Evolutionary conservation across 2,888 invertebrate species (phyloP).

Genomic region (Esperia sulphurella): DNA sequence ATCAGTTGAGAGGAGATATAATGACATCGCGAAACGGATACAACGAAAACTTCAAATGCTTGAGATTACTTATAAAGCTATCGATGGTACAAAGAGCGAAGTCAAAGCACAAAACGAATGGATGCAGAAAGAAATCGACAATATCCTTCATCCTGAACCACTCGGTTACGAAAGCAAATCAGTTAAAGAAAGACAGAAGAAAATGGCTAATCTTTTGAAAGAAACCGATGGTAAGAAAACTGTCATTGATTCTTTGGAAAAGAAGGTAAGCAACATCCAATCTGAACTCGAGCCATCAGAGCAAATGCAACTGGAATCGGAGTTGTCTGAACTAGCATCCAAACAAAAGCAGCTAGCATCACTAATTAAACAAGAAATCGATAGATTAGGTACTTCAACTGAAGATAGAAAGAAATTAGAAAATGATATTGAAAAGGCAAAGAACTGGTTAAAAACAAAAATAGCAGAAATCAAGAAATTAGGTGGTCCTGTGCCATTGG

Average conservation of each 20-base stretch:
- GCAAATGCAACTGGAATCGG: constrained; percentile 87
- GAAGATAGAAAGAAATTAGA: constrained; percentile 88
- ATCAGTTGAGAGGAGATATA: constrained; percentile 89
- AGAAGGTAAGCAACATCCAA: constrained; percentile 90
- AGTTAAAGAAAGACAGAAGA: constrained; percentile 85
- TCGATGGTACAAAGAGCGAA: constrained; percentile 89
- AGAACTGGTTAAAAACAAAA: constrained; percentile 89
- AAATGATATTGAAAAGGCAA: constrained; percentile 87
- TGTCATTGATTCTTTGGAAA: constrained; percentile 89
- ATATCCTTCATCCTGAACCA: constrained; percentile 82
- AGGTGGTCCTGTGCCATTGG: constrained; percentile 88
- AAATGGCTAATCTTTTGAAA: constrained; percentile 86
- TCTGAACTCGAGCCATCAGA: constrained; percentile 92
- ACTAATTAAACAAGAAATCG: constrained; percentile 86
- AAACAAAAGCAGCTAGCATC: constrained; percentile 88
- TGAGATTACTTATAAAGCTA: constrained; percentile 90
- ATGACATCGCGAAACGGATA: constrained; percentile 90
- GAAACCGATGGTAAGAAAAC: constrained; percentile 92
- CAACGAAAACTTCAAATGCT: constrained; percentile 91
- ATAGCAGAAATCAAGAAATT: constrained; percentile 86
- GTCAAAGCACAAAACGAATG: constrained; percentile 89
- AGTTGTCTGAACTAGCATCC: constrained; percentile 83
- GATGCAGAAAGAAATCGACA: constrained; percentile 86
- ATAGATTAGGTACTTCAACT: constrained; percentile 83
- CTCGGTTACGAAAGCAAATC: constrained; percentile 88